Percentiles rank a stretch among this genome's conserved stretches.
Evolutionary conservation across 2,888 invertebrate species (phyloP).

Genomic region (Drosophila paranaensis): DNA sequence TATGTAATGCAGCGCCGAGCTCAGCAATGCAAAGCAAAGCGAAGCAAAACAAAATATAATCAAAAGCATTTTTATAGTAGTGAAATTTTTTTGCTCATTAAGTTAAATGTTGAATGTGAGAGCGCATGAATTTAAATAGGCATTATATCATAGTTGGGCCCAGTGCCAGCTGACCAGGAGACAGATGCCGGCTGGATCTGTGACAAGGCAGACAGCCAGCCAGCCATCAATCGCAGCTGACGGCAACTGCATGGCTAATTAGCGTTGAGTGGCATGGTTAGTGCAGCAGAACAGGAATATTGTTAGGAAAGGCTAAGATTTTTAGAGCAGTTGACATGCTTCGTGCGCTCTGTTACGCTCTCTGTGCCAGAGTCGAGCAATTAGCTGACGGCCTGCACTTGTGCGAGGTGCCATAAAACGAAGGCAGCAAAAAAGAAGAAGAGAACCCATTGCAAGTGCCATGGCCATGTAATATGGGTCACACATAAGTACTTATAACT

Average conservation of each 20-base stretch:
- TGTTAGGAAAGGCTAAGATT: conserved; percentile 24
- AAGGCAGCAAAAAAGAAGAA: not conserved
- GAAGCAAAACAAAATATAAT: conserved; percentile 31
- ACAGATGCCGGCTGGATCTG: not conserved
- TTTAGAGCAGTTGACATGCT: conserved; percentile 60
- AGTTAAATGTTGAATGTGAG: conserved; percentile 59
- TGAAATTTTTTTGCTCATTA: conserved; percentile 75
- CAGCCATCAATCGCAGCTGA: not conserved
- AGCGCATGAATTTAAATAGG: conserved; percentile 53
- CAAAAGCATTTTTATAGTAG: conserved; percentile 65
- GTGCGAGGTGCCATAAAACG: conserved; percentile 41
- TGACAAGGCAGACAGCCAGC: not conserved
- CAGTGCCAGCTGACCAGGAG: conserved; percentile 1
- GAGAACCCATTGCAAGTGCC: conserved; percentile 17
- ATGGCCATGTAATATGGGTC: conserved; percentile 67
- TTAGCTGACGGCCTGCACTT: conserved; percentile 52
- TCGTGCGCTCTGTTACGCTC: conserved; percentile 16
- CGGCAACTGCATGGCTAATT: conserved; percentile 27
- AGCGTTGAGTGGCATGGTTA: conserved; percentile 56
- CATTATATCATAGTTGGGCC: conserved; percentile 45
- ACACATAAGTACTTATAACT: conserved; percentile 45
- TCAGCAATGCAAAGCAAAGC: conserved; percentile 4
- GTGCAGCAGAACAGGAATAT: conserved; percentile 67
- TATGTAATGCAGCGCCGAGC: conserved; percentile 15
- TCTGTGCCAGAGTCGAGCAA: conserved; percentile 36